A percentile compares a stretch with the other conserved stretches of the same genome.
Conservation (phyloP, 2,113 vertebrate species). For the Alosa alosa region DNA sequence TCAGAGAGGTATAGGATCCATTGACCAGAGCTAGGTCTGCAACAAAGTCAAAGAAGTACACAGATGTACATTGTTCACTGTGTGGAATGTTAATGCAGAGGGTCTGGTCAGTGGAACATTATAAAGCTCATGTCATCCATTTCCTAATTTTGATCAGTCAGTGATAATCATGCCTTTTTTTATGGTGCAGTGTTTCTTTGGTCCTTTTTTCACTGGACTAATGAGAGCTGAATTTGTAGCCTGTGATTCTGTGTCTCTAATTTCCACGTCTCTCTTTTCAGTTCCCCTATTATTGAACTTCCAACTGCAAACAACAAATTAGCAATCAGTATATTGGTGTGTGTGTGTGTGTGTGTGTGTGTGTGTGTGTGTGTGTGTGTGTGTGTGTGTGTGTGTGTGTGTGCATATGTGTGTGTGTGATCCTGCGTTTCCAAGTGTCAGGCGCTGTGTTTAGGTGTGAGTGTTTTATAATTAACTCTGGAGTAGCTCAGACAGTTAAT, state of each 20-base stretch:
- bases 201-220: background rate
- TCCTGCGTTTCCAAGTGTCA: slow-evolving; percentile 70
- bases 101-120: no score
- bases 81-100: no score
- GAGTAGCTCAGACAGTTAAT: slow-evolving; percentile 77
- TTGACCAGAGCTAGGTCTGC: no score
- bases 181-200: background rate
- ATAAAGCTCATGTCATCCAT: background rate
- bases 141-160: background rate
- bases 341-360: background rate
- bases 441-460: slow-evolving; percentile 72
- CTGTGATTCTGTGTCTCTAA: background rate
- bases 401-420: slow-evolving; percentile 5
- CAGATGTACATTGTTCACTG: no score
- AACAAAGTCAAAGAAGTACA: no score
- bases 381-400: background rate
- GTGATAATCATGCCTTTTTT: background rate
- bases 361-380: background rate
- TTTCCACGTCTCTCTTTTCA: background rate
- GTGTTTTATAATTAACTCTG: slow-evolving; percentile 80
- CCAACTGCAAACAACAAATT: slow-evolving; percentile 21
- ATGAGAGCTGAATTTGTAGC: background rate
- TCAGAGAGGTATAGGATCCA: no score
- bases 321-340: background rate
- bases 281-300: background rate